phyloP scores from a whole-genome alignment of 2,113 vertebrate genomes.

The Aphyosemion australe region DNA sequence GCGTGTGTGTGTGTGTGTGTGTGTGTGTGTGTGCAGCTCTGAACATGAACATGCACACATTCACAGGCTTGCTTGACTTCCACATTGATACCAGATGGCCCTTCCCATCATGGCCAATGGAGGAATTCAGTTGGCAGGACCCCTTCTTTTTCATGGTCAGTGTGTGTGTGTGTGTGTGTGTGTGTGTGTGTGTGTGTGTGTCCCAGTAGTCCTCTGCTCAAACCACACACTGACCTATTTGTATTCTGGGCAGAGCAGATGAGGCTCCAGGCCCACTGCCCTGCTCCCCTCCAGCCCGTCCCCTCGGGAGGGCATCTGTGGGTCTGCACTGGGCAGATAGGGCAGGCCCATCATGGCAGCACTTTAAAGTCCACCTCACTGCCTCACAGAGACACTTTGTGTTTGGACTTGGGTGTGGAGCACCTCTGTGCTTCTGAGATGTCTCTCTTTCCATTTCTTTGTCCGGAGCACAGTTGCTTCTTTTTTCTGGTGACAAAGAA shows the following conservation, averaged over 20 bases:
- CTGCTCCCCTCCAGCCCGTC: conserved; percentile 67
- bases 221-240: conserved; percentile 83
- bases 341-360: conserved; percentile 76
- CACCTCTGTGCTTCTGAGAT: conserved; percentile 31
- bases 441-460: conserved; percentile 47
- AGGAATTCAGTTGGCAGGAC: conserved; percentile 83
- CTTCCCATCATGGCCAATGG: conserved; percentile 80
- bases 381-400: conserved; percentile 59
- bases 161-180: conserved; percentile 27
- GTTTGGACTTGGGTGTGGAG: conserved; percentile 54
- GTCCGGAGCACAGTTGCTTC: conserved; percentile 27
- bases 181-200: conserved; percentile 42
- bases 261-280: conserved; percentile 78
- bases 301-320: conserved; percentile 79
- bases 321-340: conserved; percentile 74
- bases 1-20: conserved; percentile 4
- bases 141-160: conserved; percentile 77
- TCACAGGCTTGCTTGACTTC: conserved; percentile 76
- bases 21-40: conserved; percentile 13
- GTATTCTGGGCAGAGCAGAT: conserved; percentile 84
- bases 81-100: conserved; percentile 83
- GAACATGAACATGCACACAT: conserved; percentile 36
- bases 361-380: conserved; percentile 74
- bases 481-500: conserved; percentile 32
- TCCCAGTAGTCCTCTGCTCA: conserved; percentile 67